Base-by-base conservation (phyloP, 2,888 invertebrate species). In the Scaptomyza reducta region DNA sequence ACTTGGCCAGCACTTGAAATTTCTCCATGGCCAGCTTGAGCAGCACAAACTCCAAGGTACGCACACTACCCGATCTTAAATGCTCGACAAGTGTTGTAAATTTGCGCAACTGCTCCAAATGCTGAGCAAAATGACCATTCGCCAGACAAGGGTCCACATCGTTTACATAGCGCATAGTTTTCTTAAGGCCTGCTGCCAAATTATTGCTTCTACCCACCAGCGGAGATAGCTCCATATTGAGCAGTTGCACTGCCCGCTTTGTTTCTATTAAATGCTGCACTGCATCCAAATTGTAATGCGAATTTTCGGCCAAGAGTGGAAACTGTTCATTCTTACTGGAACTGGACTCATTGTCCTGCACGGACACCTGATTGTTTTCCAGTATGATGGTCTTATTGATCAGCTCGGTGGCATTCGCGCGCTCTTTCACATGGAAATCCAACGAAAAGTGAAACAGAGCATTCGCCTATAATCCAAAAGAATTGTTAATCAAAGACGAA, bases 1-100 rank as follows among this genome's bases (percentile, higher is more conserved):
- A 78, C 47, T 78, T 61, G n/a, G 53, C 50, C 14, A 67, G 33
- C 31, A 89, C 40, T 31, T 66, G 60, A 42, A 79, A 68, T 47
- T 88, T 89, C 33, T 81, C 84, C 42, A 89, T 44, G 0, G 71
- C 60, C 54, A 89, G 50, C 53, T 86, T 88, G 16, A 89, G 70
- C 11, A 89, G 58, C 10, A 73, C 74, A 61, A 71, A 87, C 33
- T 89, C 90, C 29, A 89, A 45, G 4, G 74, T 75, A 4, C 79
- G 79, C 6, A 66, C 58, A 0, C 74, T 79, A 2, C 76, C 85
- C 6, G 47, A 3, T 4, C 68, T 64, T 31, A 89, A 54, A 6
- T 47, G 50, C 7, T 85, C 73, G 6, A 87, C 81, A 3, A 89
- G 61, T 1, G 35, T 41, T 4, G 79, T 41, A 57, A 74, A 89